phyloP scores from a whole-genome alignment of 2,113 vertebrate genomes.

The Odontesthes bonariensis region DNA sequence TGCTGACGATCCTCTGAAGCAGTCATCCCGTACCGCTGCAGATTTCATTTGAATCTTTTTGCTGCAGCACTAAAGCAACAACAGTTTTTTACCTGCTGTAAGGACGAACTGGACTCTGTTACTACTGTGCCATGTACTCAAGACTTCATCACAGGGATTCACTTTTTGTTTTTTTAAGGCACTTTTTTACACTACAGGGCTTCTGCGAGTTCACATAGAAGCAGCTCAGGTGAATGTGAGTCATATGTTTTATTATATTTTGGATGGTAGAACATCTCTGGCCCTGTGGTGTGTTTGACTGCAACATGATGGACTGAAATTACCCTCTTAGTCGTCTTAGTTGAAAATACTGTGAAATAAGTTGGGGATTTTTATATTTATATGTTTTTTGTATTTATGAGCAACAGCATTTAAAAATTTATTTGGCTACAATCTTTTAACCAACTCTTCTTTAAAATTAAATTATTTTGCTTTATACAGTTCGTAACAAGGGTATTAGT shows the following conservation, averaged over 20 bases:
- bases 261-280: too few relatives aligned
- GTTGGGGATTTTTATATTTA: too few relatives aligned
- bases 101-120: background rate
- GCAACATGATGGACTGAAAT: too few relatives aligned
- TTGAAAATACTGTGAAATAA: too few relatives aligned
- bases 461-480: too few relatives aligned
- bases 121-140: background rate
- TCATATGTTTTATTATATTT: constrained; percentile 15
- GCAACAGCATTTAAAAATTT: too few relatives aligned
- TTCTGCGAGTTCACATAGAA: background rate
- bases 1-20: background rate
- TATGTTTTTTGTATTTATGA: too few relatives aligned
- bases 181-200: constrained; percentile 29
- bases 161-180: constrained; percentile 6
- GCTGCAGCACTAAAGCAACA: constrained; percentile 2
- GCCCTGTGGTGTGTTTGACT: too few relatives aligned
- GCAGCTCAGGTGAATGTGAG: constrained; percentile 19
- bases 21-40: background rate
- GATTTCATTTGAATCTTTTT: background rate
- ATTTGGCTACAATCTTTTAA: too few relatives aligned
- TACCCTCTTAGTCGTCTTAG: too few relatives aligned
- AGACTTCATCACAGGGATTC: background rate
- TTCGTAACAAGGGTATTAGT: background rate
- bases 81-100: background rate
- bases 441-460: too few relatives aligned